Evolutionary conservation across 2,888 invertebrate species (phyloP).

Genomic region (Leptothorax acervorum): DNA sequence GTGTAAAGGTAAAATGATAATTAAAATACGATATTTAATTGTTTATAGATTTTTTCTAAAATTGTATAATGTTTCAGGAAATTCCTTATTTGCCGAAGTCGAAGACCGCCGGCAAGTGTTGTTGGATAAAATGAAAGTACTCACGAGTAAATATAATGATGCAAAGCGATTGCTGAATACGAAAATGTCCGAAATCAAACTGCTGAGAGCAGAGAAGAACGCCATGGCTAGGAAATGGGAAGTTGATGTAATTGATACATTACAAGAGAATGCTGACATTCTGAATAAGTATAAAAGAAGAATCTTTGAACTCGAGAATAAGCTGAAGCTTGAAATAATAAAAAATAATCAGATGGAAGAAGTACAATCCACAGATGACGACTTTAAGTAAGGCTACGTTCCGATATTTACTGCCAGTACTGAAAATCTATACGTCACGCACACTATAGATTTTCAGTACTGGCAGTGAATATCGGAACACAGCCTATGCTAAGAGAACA

Average conservation of each 20-base stretch:
- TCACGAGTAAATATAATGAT: slow-evolving; percentile 73
- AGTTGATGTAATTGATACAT: slow-evolving; percentile 69
- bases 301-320: slow-evolving; percentile 76
- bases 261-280: slow-evolving; percentile 72
- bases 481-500: not conserved
- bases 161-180: slow-evolving; percentile 72
- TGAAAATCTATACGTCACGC: too few species aligned
- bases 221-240: slow-evolving; percentile 74
- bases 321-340: slow-evolving; percentile 73
- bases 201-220: slow-evolving; percentile 72
- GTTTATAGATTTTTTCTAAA: not conserved
- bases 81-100: slow-evolving; percentile 82
- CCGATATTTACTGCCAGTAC: too few species aligned
- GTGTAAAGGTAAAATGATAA: slow-evolving; percentile 72
- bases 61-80: slow-evolving; percentile 68
- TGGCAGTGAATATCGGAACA: too few species aligned
- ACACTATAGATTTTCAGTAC: too few species aligned
- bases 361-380: slow-evolving; percentile 14
- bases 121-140: slow-evolving; percentile 73
- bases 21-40: not conserved
- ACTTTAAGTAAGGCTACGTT: slow-evolving; percentile 59
- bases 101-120: slow-evolving; percentile 79
- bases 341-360: slow-evolving; percentile 45
- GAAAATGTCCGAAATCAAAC: slow-evolving; percentile 75
- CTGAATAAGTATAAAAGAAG: slow-evolving; percentile 75